These are phyloP conservation scores for Drosophila pseudotakahashii DNA, from an alignment of 2,888 invertebrate species.

Conservation along the genomic window DNA sequence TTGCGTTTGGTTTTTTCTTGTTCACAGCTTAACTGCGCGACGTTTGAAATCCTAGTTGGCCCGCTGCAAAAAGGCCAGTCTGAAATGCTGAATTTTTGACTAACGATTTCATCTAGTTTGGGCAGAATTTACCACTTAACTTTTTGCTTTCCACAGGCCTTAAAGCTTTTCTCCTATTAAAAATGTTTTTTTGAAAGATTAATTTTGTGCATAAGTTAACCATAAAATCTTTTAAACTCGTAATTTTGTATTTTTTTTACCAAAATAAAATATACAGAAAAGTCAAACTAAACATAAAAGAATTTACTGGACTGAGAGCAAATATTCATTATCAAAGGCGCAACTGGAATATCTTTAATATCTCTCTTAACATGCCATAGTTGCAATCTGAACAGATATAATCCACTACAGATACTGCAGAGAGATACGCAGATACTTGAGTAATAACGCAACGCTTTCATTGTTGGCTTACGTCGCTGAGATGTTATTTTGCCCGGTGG, in stretches of 20 bases:
- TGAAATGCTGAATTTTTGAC: constrained; percentile 6
- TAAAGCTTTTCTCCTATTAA: too few relatives aligned
- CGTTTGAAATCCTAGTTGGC: constrained; percentile 17
- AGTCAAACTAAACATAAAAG: background rate
- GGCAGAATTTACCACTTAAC: background rate
- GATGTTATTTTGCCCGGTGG: constrained; percentile 31
- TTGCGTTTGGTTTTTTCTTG: constrained; percentile 7
- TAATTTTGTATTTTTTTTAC: too few relatives aligned
- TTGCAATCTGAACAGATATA: constrained; percentile 12
- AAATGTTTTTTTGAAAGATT: too few relatives aligned
- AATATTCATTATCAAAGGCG: background rate
- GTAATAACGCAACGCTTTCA: constrained; percentile 18
- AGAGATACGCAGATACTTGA: constrained; percentile 22
- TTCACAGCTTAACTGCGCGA: constrained; percentile 26
- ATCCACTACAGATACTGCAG: constrained; percentile 5
- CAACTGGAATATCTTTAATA: background rate
- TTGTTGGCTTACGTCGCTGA: constrained; percentile 24
- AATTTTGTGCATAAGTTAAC: too few relatives aligned
- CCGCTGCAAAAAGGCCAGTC: constrained; percentile 1
- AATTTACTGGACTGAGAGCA: background rate
- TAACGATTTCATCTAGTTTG: background rate
- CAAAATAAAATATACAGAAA: too few relatives aligned
- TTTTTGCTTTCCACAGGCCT: background rate
- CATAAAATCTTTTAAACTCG: too few relatives aligned
- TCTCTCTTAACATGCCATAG: constrained; percentile 2